Base-by-base conservation (phyloP, 2,888 invertebrate species). In the Cinara cedri region DNA sequence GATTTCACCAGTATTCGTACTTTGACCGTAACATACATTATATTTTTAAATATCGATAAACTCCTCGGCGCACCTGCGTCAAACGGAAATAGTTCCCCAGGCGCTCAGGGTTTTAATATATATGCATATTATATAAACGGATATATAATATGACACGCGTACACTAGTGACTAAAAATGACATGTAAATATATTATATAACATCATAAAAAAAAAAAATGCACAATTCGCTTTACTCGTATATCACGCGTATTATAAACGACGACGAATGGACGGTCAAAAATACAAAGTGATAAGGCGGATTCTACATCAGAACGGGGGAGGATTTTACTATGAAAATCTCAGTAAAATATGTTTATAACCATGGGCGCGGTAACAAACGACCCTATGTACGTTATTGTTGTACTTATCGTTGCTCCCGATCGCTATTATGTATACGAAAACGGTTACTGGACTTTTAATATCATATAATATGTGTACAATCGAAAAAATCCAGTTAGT, bases 31-130 rank as follows among this genome's bases (percentile, higher is more conserved):
- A 70, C 4, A 16, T 14, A n/a, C 13, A 3, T 55, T 55, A 34
- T 68, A 16, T 70, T 62, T 72, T 76, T 57, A 46, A 44, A 76
- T 66, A 66, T 44, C 54, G 16, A 21, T 44, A 65, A 75, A 75
- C 8, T 11, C 21, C 6, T 62, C 8, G 19, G 10, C 3, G 14
- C 24, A 24, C 63, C 54, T n/a, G 13, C n/a, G 54, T 14, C 16
- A 49, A 21, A 63, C 21, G 24, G 9, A 71, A 55, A 13, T 13
- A 19, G 19, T 54, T 21, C 21, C 19, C 21, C 19, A 6, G 34
- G 34, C 34, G 34, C 2, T n/a, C 34, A 3, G 16, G 13, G 63
- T 11, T 42, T 44, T 19, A 19, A 3, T 21, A 11, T n/a, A n/a
- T n/a, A n/a, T n/a, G 19, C 13, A 62, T 42, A 34, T 11, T 11